Percentiles rank a stretch among this genome's conserved stretches.
Conservation (phyloP, 2,113 vertebrate genomes). For the Pachycephala philippinensis region DNA sequence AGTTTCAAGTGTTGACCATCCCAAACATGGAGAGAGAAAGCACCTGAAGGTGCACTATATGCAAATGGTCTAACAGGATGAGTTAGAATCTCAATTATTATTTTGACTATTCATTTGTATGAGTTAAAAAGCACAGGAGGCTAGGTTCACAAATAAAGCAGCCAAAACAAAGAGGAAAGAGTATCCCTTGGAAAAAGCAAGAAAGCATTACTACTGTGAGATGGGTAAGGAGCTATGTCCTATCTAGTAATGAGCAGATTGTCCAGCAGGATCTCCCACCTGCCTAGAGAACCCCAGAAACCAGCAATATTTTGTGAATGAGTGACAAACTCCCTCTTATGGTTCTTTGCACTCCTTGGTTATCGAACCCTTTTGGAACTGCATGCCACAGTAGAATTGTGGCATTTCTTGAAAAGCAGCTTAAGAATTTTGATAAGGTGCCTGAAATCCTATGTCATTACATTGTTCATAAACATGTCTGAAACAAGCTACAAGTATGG, state of each 20-base stretch:
- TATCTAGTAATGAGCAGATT: fast-evolving
- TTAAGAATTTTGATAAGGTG: background rate
- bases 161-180: background rate
- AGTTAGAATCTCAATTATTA: background rate
- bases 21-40: background rate
- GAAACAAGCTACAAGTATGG: background rate
- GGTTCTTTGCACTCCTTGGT: background rate
- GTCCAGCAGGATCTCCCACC: background rate
- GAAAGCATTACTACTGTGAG: background rate
- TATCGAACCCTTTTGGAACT: background rate
- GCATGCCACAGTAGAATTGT: background rate
- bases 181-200: background rate
- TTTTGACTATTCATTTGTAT: background rate
- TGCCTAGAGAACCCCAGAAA: background rate
- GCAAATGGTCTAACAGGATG: background rate
- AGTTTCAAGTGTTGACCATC: background rate
- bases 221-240: background rate
- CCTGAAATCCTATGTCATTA: background rate
- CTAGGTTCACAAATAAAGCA: background rate
- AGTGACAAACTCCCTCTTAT: background rate
- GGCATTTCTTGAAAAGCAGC: background rate
- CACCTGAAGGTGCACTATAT: background rate
- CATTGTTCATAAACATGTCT: background rate
- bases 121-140: background rate
- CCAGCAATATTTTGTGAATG: background rate